A percentile compares a stretch with the other conserved stretches of the same genome.
Evolutionary conservation across 2,888 invertebrate genomes (phyloP).

Genomic region (Pteria penguin): DNA sequence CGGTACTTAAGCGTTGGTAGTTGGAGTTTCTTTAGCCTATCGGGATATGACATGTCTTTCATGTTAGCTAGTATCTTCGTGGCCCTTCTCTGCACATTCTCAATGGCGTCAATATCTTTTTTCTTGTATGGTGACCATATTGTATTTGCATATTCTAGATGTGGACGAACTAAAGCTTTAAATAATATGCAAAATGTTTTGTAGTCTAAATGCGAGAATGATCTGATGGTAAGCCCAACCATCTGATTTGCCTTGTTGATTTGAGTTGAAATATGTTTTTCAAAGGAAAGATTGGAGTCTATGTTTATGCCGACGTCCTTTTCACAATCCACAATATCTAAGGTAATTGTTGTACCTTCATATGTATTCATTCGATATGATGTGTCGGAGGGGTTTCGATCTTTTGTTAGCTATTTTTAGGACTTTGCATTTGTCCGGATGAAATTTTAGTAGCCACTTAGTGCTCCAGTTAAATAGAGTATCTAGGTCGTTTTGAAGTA

Average conservation of each 20-base stretch:
- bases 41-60: conserved; percentile 1
- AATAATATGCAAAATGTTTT: conserved; percentile 13
- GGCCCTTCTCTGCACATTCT: conserved; percentile 26
- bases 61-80: conserved; percentile 6
- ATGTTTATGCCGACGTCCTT: conserved; percentile 21
- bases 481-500: not conserved
- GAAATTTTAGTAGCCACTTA: conserved; percentile 8
- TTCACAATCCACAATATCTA: conserved; percentile 1
- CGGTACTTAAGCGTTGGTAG: conserved; percentile 22
- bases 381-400: too few species aligned
- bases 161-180: conserved; percentile 19
- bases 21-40: conserved; percentile 14
- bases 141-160: conserved; percentile 14
- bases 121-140: conserved; percentile 13
- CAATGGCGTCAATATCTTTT: conserved; percentile 7
- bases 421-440: conserved; percentile 13
- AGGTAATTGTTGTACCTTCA: not conserved
- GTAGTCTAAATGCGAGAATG: conserved; percentile 2
- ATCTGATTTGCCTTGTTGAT: conserved; percentile 24
- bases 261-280: conserved; percentile 10
- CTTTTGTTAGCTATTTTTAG: not conserved
- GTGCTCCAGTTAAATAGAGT: not conserved
- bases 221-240: conserved; percentile 17
- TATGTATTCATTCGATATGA: not conserved
- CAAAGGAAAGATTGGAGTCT: conserved; percentile 16